Conservation (phyloP, 2,797 vertebrate genomes). For the Limosa lapponica region DNA sequence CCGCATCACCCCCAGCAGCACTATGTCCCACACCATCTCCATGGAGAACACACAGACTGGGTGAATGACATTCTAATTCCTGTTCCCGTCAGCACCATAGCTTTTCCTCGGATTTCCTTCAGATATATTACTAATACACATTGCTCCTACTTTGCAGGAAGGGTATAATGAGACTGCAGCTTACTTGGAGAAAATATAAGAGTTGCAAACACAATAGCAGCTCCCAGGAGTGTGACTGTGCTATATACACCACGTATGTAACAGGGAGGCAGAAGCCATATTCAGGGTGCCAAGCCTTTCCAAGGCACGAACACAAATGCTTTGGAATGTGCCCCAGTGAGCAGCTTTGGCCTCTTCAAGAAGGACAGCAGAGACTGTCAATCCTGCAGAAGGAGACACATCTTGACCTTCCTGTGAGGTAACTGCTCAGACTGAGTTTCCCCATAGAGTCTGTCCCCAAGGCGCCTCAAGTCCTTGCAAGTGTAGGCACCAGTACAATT, state of each 20-base stretch:
- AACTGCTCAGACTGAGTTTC: neutral
- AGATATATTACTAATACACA: rapidly evolving
- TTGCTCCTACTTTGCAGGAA: neutral
- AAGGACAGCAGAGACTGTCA: neutral
- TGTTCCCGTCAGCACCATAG: neutral
- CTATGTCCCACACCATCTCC: neutral
- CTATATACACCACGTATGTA: rapidly evolving
- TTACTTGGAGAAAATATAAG: neutral
- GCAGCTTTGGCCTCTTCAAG: neutral
- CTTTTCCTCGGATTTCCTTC: neutral
- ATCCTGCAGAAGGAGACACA: neutral
- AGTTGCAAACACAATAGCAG: neutral
- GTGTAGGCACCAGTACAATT: neutral
- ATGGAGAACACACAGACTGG: neutral
- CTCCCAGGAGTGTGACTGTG: neutral
- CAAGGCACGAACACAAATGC: neutral
- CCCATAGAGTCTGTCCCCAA: neutral
- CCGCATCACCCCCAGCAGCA: rapidly evolving
- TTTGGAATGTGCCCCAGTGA: neutral
- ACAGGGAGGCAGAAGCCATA: neutral
- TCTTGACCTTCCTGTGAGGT: neutral
- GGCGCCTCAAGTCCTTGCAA: neutral
- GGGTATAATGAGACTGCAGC: neutral
- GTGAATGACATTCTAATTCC: neutral
- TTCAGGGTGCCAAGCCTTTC: neutral